A percentile compares a stretch with the other conserved stretches of the same genome.
These are phyloP conservation scores for Porites australiensis DNA, from an alignment of 64 coral and sea anemone species.

Conservation along the genomic window DNA sequence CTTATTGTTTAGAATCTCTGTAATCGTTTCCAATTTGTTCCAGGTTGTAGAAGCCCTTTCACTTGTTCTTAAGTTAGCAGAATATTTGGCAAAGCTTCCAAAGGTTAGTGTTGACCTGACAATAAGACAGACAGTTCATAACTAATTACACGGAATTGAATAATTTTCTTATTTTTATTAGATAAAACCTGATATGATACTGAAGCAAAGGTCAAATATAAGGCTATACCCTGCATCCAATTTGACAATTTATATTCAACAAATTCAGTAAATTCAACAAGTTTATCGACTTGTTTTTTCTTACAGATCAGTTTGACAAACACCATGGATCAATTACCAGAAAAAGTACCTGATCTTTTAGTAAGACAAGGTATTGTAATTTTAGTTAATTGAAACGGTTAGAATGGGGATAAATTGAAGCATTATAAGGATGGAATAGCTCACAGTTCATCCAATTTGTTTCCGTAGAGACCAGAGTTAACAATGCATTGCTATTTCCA, in stretches of 20 bases:
- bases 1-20: too few relatives aligned
- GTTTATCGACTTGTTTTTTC: not conserved
- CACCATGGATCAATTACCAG: conserved; percentile 86
- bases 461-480: too few relatives aligned
- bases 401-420: too few relatives aligned
- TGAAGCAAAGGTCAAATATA: too few relatives aligned
- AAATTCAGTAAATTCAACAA: too few relatives aligned
- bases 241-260: not conserved
- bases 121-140: not conserved
- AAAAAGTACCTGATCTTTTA: conserved; percentile 87
- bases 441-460: too few relatives aligned
- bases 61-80: conserved; percentile 82
- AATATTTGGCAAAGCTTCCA: conserved; percentile 90
- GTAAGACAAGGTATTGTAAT: conserved; percentile 77
- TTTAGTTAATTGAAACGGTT: not conserved
- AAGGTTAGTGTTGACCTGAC: conserved; percentile 51
- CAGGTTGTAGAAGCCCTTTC: conserved; percentile 84
- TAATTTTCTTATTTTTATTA: too few relatives aligned
- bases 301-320: conserved; percentile 82
- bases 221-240: too few relatives aligned
- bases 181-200: too few relatives aligned
- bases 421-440: too few relatives aligned
- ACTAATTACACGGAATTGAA: too few relatives aligned
- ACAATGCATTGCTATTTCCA: too few relatives aligned
- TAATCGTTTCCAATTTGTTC: not conserved